Evolutionary conservation across 2,888 invertebrate species (phyloP).

Genomic region (Oligia fasciuncula): DNA sequence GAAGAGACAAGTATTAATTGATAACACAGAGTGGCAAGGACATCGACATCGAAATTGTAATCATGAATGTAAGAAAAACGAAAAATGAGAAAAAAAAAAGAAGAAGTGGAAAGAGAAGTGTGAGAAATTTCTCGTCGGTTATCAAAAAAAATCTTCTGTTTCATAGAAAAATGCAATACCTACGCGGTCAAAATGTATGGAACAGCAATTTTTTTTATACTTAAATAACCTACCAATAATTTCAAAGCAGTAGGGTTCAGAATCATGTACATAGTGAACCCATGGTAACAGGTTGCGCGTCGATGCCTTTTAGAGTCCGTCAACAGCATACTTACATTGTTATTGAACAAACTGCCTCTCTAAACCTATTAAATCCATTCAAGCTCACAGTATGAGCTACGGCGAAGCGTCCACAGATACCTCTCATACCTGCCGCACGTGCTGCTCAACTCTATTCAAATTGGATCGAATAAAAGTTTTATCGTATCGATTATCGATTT

Average conservation of each 20-base stretch:
- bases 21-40: neutral
- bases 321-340: neutral
- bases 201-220: too few relatives aligned
- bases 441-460: constrained; percentile 78
- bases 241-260: neutral
- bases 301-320: neutral
- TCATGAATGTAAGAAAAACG: too few relatives aligned
- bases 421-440: constrained; percentile 42
- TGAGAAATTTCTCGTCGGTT: too few relatives aligned
- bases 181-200: too few relatives aligned
- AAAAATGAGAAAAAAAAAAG: too few relatives aligned
- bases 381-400: neutral
- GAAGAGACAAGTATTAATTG: neutral
- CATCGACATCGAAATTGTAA: too few relatives aligned
- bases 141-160: too few relatives aligned
- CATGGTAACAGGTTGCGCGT: neutral
- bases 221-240: neutral
- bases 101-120: too few relatives aligned
- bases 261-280: neutral
- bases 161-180: too few relatives aligned
- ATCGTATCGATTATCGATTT: constrained; percentile 80
- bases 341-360: neutral
- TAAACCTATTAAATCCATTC: neutral
- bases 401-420: constrained; percentile 28
- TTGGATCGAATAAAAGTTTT: constrained; percentile 85